These are phyloP conservation scores for Dynastes tityus DNA, from an alignment of 2,888 invertebrate genomes.

Conservation along the genomic window DNA sequence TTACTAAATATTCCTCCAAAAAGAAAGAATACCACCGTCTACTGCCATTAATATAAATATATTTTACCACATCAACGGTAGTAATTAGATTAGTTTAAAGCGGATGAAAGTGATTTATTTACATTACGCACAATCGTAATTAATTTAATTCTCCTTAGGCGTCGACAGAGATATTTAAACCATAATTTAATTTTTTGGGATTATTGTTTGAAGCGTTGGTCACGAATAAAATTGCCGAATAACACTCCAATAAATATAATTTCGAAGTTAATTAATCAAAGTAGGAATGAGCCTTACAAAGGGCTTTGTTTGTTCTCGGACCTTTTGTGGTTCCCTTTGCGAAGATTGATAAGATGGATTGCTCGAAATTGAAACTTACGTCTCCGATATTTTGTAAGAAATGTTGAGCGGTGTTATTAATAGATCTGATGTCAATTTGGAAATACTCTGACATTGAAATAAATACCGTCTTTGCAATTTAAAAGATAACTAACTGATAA, in stretches of 20 bases:
- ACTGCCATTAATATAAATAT: too few relatives aligned
- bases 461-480: too few relatives aligned
- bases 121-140: background rate
- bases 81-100: constrained; percentile 5
- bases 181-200: constrained; percentile 19
- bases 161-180: background rate
- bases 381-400: background rate
- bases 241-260: constrained; percentile 40
- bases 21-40: too few relatives aligned
- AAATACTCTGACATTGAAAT: too few relatives aligned
- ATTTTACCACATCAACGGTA: background rate
- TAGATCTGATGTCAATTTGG: background rate
- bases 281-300: background rate
- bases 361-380: background rate
- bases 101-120: constrained; percentile 9
- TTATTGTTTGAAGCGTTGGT: background rate
- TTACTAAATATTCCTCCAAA: too few relatives aligned
- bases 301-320: background rate
- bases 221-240: background rate
- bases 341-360: constrained; percentile 25
- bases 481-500: too few relatives aligned
- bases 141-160: background rate
- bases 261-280: constrained; percentile 39
- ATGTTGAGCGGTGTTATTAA: background rate
- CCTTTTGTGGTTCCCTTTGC: background rate